Conservation (phyloP, 2,113 vertebrate species). For the Sinocyclocheilus maitianheensis region DNA sequence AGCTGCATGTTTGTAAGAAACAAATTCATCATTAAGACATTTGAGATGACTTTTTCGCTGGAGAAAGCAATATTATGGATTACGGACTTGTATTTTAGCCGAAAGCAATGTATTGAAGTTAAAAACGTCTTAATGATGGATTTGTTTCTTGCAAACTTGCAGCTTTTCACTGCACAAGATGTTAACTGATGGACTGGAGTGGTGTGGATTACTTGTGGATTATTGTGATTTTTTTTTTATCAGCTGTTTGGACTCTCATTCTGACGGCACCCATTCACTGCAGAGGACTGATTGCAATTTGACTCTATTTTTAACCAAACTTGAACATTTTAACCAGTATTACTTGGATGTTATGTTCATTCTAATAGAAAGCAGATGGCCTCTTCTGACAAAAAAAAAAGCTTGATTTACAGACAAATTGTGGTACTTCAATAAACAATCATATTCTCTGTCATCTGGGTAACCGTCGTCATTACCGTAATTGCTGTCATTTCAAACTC, state of each 20-base stretch:
- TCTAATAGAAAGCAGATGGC: neutral
- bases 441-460: slow-evolving; percentile 30
- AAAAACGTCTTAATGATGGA: neutral
- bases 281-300: neutral
- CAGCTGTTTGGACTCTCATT: too few relatives aligned
- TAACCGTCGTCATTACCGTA: slow-evolving; percentile 30
- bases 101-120: too few relatives aligned
- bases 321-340: neutral
- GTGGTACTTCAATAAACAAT: slow-evolving; percentile 29
- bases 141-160: neutral
- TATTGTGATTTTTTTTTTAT: neutral
- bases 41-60: neutral
- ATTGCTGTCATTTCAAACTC: slow-evolving; percentile 36
- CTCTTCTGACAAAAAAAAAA: neutral
- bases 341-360: neutral
- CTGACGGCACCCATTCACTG: neutral
- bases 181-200: neutral
- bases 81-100: neutral
- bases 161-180: too few relatives aligned
- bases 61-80: neutral
- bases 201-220: too few relatives aligned
- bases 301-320: neutral
- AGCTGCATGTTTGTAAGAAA: too few relatives aligned
- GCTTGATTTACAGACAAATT: slow-evolving; percentile 23
- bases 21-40: too few relatives aligned